phyloP scores from a whole-genome alignment of 92 coral and sea anemone species.

The Porites lobata region DNA sequence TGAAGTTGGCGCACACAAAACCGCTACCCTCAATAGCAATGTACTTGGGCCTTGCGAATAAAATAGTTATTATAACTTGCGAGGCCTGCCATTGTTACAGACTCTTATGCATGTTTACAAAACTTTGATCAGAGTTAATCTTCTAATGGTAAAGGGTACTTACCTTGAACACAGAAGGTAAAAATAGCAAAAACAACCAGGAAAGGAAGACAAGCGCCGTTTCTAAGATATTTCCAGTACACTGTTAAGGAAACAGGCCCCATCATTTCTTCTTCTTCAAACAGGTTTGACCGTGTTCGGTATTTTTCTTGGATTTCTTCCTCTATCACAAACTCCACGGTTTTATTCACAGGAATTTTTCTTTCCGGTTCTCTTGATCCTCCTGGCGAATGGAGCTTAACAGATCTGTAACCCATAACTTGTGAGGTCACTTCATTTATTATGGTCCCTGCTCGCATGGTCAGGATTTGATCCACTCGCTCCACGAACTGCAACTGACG shows the following conservation, averaged over 20 bases:
- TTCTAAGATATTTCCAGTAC: slow-evolving; percentile 82
- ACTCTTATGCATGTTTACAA: too few species aligned
- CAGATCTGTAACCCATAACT: slow-evolving; percentile 81
- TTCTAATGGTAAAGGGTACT: not conserved
- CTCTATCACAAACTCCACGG: slow-evolving; percentile 55
- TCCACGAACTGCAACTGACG: slow-evolving; percentile 91
- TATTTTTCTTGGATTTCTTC: slow-evolving; percentile 45
- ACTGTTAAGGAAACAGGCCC: slow-evolving; percentile 65
- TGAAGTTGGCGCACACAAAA: too few species aligned
- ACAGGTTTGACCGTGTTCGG: slow-evolving; percentile 47
- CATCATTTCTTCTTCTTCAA: slow-evolving; percentile 73
- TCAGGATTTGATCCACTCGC: slow-evolving; percentile 87
- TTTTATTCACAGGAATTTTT: slow-evolving; percentile 34
- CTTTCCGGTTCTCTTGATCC: slow-evolving; percentile 36
- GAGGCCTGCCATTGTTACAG: too few species aligned
- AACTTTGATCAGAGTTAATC: too few species aligned
- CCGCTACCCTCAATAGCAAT: too few species aligned
- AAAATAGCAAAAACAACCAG: slow-evolving; percentile 61
- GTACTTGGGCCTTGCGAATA: too few species aligned
- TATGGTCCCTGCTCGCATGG: slow-evolving; percentile 92
- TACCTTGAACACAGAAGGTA: slow-evolving; percentile 81
- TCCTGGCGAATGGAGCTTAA: slow-evolving; percentile 72
- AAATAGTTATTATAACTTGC: too few species aligned
- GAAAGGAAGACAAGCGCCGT: slow-evolving; percentile 75
- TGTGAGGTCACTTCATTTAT: slow-evolving; percentile 87